Conservation (phyloP, 2,888 invertebrate genomes). For the Drosophila parthenogenetica region DNA sequence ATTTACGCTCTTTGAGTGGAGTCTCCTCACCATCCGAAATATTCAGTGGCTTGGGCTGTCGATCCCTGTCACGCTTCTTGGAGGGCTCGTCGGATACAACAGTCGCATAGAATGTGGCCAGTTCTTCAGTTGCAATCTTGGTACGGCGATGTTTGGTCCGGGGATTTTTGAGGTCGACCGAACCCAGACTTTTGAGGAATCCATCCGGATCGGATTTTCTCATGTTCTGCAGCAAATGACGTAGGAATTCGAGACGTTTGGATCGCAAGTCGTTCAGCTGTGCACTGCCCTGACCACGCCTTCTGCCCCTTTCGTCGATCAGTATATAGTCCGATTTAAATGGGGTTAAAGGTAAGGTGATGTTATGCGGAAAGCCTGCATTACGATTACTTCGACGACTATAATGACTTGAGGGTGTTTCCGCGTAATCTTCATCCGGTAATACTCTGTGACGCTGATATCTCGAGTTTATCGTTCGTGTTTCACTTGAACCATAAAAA, state of each 20-base stretch:
- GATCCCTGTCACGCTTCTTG: not conserved
- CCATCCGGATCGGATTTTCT: not conserved
- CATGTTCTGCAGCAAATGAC: constrained; percentile 1
- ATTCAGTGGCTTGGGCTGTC: not conserved
- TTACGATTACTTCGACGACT: not conserved
- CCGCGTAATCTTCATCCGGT: not conserved
- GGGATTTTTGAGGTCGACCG: not conserved
- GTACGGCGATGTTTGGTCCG: not conserved
- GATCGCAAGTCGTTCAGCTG: constrained; percentile 12
- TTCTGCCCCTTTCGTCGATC: constrained; percentile 30
- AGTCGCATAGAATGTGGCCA: constrained; percentile 21
- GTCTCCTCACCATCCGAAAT: not conserved
- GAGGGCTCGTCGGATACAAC: not conserved
- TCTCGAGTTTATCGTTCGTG: not conserved
- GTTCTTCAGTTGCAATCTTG: not conserved
- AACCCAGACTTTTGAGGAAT: constrained; percentile 6
- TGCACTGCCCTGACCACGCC: constrained; percentile 22
- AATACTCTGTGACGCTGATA: not conserved
- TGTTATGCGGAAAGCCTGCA: not conserved
- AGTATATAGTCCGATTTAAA: not conserved
- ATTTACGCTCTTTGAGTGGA: not conserved
- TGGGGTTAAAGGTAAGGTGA: not conserved
- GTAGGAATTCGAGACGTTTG: constrained; percentile 9
- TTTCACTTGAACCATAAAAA: not conserved
- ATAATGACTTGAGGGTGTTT: too few relatives aligned